Evolutionary conservation across 2,888 invertebrate genomes (phyloP).

Genomic region (Deroplatys truncata): DNA sequence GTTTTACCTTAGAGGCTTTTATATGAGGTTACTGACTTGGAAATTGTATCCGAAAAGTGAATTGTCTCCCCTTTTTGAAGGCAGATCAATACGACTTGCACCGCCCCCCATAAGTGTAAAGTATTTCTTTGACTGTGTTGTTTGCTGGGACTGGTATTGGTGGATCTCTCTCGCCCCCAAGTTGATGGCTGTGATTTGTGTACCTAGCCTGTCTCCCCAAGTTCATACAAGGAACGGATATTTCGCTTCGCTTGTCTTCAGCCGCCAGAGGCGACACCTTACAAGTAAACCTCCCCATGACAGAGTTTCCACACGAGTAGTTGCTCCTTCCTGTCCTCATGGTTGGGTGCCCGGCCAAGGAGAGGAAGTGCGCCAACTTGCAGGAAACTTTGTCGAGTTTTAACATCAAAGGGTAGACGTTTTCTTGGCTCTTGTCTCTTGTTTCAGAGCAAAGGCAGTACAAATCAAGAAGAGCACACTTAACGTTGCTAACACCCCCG

Average conservation of each 20-base stretch:
- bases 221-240: background rate
- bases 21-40: background rate
- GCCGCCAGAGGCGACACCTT: background rate
- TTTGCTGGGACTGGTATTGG: background rate
- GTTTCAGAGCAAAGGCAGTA: too few species aligned
- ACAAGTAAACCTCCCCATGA: background rate
- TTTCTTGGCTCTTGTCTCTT: background rate
- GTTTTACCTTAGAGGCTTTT: too few species aligned
- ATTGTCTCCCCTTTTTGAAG: background rate
- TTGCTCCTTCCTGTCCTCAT: background rate
- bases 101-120: background rate
- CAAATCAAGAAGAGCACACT: too few species aligned
- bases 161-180: too few species aligned
- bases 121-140: background rate
- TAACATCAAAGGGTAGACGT: background rate
- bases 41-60: background rate
- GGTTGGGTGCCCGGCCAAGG: constrained; percentile 14
- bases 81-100: background rate
- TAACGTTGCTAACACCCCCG: too few species aligned
- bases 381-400: background rate
- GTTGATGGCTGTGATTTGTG: background rate
- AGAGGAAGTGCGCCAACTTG: constrained; percentile 14
- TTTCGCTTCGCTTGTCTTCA: background rate
- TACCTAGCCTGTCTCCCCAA: background rate
- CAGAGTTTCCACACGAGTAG: background rate